These are phyloP conservation scores for Meteorus cinctellus DNA, from an alignment of 2,888 invertebrate species.

Conservation along the genomic window DNA sequence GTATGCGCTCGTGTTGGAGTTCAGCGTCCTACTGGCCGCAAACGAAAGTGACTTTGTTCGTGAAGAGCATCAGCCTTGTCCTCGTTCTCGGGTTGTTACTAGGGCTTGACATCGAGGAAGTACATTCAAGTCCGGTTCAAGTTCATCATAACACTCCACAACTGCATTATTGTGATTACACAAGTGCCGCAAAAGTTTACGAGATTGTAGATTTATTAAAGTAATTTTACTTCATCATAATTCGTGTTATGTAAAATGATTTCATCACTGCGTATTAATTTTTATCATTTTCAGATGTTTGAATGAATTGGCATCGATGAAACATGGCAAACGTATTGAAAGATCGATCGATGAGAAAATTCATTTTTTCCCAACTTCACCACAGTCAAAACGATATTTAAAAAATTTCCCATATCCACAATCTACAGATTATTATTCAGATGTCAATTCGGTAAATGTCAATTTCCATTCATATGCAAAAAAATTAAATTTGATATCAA, in stretches of 20 bases:
- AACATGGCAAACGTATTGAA: conserved; percentile 42
- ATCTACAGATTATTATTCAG: not conserved
- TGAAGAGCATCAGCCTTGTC: conserved; percentile 40
- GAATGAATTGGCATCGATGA: conserved; percentile 55
- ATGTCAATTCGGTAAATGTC: conserved; percentile 5
- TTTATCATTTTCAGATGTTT: conserved; percentile 59
- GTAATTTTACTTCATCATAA: conserved; percentile 55
- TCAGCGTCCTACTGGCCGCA: conserved; percentile 41
- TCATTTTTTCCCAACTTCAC: conserved; percentile 7
- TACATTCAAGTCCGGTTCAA: conserved; percentile 42
- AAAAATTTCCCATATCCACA: not conserved
- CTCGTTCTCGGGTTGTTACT: conserved; percentile 39
- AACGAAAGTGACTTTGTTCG: conserved; percentile 38
- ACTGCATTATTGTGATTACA: conserved; percentile 46
- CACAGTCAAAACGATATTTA: not conserved
- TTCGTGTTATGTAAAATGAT: not conserved
- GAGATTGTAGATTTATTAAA: conserved; percentile 61
- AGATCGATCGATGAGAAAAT: conserved; percentile 37
- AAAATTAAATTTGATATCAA: not conserved
- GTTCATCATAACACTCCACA: conserved; percentile 39
- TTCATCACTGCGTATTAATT: not conserved
- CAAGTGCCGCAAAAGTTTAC: conserved; percentile 53
- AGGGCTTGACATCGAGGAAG: conserved; percentile 39
- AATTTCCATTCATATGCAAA: not conserved
- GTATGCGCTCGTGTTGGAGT: conserved; percentile 33